phyloP scores from a whole-genome alignment of 2,797 vertebrate species.

The Hapalemur alaotrensis region DNA sequence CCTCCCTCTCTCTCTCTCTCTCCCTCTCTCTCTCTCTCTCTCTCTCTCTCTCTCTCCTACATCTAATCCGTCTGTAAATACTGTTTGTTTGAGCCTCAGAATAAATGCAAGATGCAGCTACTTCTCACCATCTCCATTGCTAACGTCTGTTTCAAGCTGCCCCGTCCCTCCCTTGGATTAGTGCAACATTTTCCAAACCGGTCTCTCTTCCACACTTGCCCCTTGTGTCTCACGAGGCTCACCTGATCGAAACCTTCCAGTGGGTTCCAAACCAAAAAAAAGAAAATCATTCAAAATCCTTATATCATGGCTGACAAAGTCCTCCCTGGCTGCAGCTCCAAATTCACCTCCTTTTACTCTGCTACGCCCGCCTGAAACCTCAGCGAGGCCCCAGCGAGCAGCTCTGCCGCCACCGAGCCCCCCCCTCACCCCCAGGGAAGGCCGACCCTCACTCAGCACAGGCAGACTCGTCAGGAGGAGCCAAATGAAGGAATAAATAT shows the following conservation, averaged over 20 bases:
- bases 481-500: neutral
- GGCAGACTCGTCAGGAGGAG: neutral
- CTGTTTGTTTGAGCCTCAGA: neutral
- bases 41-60: neutral
- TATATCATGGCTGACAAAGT: rapidly evolving
- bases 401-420: neutral
- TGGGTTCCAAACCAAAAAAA: neutral
- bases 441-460: neutral
- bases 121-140: neutral
- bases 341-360: too few species aligned
- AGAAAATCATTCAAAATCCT: neutral
- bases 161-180: rapidly evolving
- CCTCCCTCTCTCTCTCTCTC: neutral
- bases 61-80: neutral
- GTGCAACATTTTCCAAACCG: neutral
- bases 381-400: rapidly evolving
- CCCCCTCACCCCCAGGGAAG: neutral
- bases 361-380: neutral
- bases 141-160: neutral
- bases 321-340: neutral
- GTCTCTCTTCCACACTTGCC: neutral
- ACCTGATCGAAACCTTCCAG: neutral
- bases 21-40: neutral
- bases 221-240: neutral
- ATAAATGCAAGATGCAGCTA: neutral